Evolutionary conservation across 2,113 vertebrate genomes (phyloP), one percentile per base, ranked within the genome.

Genomic region (Siniperca knerii): DNA sequence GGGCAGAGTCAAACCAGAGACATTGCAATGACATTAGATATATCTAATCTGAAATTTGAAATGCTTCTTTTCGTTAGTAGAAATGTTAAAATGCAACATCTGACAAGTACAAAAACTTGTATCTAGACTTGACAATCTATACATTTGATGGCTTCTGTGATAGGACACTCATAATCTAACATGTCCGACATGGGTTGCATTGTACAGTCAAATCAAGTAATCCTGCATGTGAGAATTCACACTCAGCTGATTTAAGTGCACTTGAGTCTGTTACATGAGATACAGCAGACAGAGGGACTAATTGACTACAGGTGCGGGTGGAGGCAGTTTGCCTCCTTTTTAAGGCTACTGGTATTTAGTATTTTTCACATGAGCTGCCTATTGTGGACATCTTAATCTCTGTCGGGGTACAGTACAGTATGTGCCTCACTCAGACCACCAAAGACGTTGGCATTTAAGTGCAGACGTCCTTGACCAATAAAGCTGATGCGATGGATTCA

Each of bases 261-360:
- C 67, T 46, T 0, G 67, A 84, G 15, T 52, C 25, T 55, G 78
- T 71, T 71, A 70, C 75, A 70, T 29, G 57, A 75, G 75, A 60
- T 13, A 0, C 65, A 72, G 82, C 66, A 29, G 52, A n/a, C 61
- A 20, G 66, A 61, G 21, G 50, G 54, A 70, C 81, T 89, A 84
- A 88, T 72, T 70, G 78, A 29, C 77, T 65, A 21, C 86, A 86
- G 81, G 83, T 90, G 85, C 65, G 65, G 52, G 37, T 64, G 68
- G 72, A 69, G 66, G 70, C n/a, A 6, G 23, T 35, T 29, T 33
- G 18, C 42, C n/a, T 83, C 78, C 44, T 79, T 65, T 62, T 81
- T 67, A 71, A 66, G 76, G 64, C 66, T 68, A 58, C 66, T 77
- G 82, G 82, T 80, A 85, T 85, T 90, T 61, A 55, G 76, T 21